These are phyloP conservation scores for Sebastes taczanowskii DNA, from an alignment of 2,797 vertebrate species.

Conservation along the genomic window DNA sequence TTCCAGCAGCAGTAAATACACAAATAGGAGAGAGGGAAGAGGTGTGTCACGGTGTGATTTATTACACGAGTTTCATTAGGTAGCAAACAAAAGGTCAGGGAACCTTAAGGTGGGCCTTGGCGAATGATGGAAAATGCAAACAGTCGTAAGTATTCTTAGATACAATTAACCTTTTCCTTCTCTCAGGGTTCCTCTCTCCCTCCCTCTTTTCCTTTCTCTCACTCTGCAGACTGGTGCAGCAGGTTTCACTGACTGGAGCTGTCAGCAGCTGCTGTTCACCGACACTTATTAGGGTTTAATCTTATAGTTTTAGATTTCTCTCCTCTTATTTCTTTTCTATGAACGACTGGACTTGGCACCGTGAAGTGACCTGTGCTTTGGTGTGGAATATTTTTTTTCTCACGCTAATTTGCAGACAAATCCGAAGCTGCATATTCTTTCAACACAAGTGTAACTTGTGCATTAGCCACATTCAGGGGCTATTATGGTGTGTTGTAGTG, in stretches of 20 bases:
- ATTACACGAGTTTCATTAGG: slow-evolving; percentile 77
- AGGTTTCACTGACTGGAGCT: slow-evolving; percentile 22
- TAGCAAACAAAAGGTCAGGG: slow-evolving; percentile 79
- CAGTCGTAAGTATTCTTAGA: slow-evolving; percentile 78
- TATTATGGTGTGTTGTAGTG: not conserved
- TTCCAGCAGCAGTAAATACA: slow-evolving; percentile 60
- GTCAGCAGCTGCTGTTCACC: slow-evolving; percentile 19
- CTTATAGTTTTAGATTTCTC: slow-evolving; percentile 7
- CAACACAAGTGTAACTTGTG: slow-evolving; percentile 2
- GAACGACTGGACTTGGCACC: not conserved
- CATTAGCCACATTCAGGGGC: not conserved
- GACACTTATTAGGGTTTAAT: slow-evolving; percentile 49
- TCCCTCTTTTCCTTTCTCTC: slow-evolving; percentile 17
- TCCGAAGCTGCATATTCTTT: slow-evolving; percentile 7
- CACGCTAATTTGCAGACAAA: slow-evolving; percentile 34
- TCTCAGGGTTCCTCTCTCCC: slow-evolving; percentile 23
- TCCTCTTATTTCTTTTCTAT: not conserved
- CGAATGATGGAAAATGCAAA: slow-evolving; percentile 77
- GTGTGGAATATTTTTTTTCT: slow-evolving; percentile 10
- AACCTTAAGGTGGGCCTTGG: slow-evolving; percentile 66
- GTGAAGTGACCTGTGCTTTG: slow-evolving; percentile 21
- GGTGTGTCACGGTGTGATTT: slow-evolving; percentile 67
- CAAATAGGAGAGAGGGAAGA: slow-evolving; percentile 43
- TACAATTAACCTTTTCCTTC: slow-evolving; percentile 81
- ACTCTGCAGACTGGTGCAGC: slow-evolving; percentile 14